Conservation (phyloP, 2,113 vertebrate species). For the Melanerpes formicivorus region DNA sequence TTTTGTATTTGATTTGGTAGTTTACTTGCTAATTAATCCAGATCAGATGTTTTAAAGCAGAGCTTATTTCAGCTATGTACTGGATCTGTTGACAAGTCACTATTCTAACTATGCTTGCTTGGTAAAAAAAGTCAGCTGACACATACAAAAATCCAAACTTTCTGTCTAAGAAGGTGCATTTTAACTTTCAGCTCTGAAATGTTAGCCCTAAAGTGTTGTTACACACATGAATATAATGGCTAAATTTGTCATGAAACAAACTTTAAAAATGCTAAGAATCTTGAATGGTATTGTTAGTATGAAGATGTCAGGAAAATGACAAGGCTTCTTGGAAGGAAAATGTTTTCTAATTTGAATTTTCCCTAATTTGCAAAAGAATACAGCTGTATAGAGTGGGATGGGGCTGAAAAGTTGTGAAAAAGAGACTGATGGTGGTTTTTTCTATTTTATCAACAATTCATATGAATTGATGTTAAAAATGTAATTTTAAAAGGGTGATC, state of each 20-base stretch:
- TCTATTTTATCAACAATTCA: not conserved
- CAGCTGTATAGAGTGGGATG: not conserved
- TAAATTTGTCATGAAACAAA: not conserved
- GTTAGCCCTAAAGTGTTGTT: not conserved
- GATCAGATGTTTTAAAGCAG: slow-evolving; percentile 25
- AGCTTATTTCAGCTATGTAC: not conserved
- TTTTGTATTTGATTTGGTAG: not conserved
- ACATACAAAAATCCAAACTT: not conserved
- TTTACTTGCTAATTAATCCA: slow-evolving; percentile 33
- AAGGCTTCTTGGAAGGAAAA: not conserved
- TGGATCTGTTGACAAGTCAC: slow-evolving; percentile 6
- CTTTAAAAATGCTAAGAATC: not conserved
- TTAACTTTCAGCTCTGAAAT: not conserved
- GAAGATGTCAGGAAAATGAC: not conserved
- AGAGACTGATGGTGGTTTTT: no score
- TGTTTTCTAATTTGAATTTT: not conserved
- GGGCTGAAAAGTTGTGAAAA: not conserved
- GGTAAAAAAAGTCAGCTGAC: not conserved
- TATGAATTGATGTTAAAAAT: not conserved
- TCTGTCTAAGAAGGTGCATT: not conserved
- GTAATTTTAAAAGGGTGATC: not conserved
- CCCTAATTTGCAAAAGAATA: not conserved
- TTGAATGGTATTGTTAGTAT: not conserved
- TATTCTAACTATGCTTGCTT: not conserved
- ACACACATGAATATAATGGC: not conserved